Conservation (phyloP, 2,888 invertebrate species). For the Erebia ligea region DNA sequence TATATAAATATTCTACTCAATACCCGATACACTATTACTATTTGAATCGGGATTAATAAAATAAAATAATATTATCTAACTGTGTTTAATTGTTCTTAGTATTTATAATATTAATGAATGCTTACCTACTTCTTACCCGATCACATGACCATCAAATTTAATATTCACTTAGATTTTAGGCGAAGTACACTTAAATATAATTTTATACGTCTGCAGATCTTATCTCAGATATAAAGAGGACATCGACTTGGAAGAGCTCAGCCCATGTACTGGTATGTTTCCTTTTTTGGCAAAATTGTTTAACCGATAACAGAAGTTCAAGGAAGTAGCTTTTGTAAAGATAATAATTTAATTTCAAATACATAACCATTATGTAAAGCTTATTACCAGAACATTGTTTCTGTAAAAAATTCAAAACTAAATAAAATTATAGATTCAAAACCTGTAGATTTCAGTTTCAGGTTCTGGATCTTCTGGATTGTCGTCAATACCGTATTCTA, state of each 20-base stretch:
- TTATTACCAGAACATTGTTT: neutral
- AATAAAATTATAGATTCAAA: constrained; percentile 46
- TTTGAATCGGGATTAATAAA: no score
- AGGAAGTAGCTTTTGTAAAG: constrained; percentile 14
- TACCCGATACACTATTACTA: no score
- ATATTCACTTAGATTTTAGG: constrained; percentile 38
- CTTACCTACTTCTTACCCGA: no score
- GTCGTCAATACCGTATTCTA: constrained; percentile 66
- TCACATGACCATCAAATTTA: constrained; percentile 27
- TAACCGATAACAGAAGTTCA: constrained; percentile 24
- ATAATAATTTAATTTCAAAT: constrained; percentile 2
- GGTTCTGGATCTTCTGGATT: constrained; percentile 42
- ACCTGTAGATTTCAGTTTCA: constrained; percentile 60
- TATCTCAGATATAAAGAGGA: constrained; percentile 64
- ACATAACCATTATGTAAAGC: neutral
- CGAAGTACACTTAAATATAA: constrained; percentile 35
- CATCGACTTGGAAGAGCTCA: constrained; percentile 52
- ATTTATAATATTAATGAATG: no score
- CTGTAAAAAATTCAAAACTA: neutral
- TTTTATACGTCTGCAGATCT: constrained; percentile 52
- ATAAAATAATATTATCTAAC: no score
- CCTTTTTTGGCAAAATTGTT: constrained; percentile 36
- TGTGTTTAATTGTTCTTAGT: no score
- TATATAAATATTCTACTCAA: no score
- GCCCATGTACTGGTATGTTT: constrained; percentile 33